These are phyloP conservation scores for Lagodon rhomboides DNA, from an alignment of 2,797 vertebrate species.

Conservation along the genomic window DNA sequence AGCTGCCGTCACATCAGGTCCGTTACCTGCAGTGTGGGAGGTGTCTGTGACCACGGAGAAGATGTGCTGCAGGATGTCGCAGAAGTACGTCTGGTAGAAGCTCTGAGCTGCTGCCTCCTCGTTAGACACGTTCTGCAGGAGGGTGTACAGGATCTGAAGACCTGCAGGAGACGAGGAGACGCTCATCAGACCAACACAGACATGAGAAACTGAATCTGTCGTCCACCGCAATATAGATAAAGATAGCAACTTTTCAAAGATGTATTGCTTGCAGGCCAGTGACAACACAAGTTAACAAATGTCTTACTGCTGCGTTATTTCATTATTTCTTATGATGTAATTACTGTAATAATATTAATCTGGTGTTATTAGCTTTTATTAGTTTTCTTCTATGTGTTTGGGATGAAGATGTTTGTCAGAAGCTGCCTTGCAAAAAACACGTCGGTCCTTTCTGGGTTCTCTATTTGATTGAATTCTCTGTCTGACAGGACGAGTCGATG, in stretches of 20 bases:
- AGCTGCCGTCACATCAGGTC: too few species aligned
- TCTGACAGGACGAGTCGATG: accelerated
- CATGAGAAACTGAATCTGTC: not conserved
- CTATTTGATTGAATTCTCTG: not conserved
- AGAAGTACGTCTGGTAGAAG: slow-evolving; percentile 99
- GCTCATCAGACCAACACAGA: slow-evolving; percentile 5
- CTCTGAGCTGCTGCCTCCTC: slow-evolving; percentile 97
- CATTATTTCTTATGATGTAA: not conserved
- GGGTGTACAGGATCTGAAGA: slow-evolving; percentile 95
- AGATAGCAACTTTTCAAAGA: too few species aligned
- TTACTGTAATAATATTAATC: not conserved
- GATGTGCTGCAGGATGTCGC: slow-evolving; percentile 97
- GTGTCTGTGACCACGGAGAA: slow-evolving; percentile 99
- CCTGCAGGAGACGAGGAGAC: slow-evolving; percentile 64
- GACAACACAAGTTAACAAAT: too few species aligned
- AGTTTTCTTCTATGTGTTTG: too few species aligned
- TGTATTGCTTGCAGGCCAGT: too few species aligned
- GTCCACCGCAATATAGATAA: too few species aligned
- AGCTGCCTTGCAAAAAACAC: too few species aligned
- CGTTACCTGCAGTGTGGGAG: slow-evolving; percentile 96
- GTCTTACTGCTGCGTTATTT: too few species aligned
- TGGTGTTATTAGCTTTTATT: too few species aligned
- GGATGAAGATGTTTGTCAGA: not conserved
- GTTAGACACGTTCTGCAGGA: slow-evolving; percentile 96
- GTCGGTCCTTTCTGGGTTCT: not conserved